Percentiles rank a stretch among this genome's conserved stretches.
phyloP scores from a whole-genome alignment of 2,113 vertebrate species.

The Vireo altiloquus region DNA sequence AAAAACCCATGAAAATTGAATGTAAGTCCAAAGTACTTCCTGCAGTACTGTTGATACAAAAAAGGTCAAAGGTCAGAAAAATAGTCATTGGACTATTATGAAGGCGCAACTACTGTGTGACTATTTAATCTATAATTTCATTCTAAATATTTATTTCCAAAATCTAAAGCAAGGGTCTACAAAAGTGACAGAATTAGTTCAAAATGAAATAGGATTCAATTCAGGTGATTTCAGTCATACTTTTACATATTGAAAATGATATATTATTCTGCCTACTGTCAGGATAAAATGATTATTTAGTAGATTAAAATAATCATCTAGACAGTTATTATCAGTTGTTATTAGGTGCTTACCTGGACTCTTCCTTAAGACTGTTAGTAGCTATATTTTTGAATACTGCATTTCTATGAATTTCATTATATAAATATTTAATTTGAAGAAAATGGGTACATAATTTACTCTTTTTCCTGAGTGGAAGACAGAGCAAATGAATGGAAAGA shows the following conservation, averaged over 20 bases:
- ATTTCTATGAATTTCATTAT: neutral
- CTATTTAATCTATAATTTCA: neutral
- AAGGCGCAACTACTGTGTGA: neutral
- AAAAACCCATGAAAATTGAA: neutral
- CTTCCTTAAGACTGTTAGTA: neutral
- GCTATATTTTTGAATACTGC: neutral
- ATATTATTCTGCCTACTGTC: neutral
- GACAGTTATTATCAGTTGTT: neutral
- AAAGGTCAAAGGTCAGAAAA: neutral
- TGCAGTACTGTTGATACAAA: neutral
- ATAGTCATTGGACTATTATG: neutral
- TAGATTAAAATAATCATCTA: neutral
- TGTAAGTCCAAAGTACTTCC: neutral
- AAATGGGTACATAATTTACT: neutral
- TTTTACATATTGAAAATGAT: neutral
- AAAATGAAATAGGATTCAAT: neutral
- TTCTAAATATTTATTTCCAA: neutral
- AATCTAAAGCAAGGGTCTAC: neutral
- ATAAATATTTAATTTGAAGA: neutral
- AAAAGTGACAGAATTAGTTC: neutral
- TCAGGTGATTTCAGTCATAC: neutral
- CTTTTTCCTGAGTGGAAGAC: neutral
- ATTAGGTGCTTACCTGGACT: neutral
- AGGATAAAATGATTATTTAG: neutral
- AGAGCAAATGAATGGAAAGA: neutral